Evolutionary conservation across 2,888 invertebrate genomes (phyloP).

Genomic region (Cryptosula pallasiana): DNA sequence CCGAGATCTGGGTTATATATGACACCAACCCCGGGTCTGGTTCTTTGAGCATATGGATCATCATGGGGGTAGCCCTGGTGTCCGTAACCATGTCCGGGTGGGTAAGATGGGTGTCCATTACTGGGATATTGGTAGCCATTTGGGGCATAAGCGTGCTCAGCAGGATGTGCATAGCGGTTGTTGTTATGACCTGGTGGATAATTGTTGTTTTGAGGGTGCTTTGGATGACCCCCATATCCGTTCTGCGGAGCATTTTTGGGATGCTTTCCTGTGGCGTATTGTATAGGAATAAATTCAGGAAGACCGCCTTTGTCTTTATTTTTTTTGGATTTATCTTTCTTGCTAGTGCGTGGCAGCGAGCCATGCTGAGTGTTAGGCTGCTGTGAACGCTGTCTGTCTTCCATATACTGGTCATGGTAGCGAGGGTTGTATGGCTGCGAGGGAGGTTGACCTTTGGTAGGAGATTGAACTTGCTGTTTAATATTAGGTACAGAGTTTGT

Average conservation of each 20-base stretch:
- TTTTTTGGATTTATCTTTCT: slow-evolving; percentile 14
- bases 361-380: neutral
- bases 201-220: slow-evolving; percentile 5
- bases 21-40: slow-evolving; percentile 18
- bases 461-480: slow-evolving; percentile 2
- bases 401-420: slow-evolving; percentile 20
- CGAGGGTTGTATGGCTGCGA: neutral
- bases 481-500: slow-evolving; percentile 21
- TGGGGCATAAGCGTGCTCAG: neutral
- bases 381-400: neutral
- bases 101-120: neutral
- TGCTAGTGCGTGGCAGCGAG: slow-evolving; percentile 10
- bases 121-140: slow-evolving; percentile 13
- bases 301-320: slow-evolving; percentile 2
- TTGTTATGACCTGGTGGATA: slow-evolving; percentile 8
- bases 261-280: slow-evolving; percentile 12
- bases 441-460: neutral
- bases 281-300: slow-evolving; percentile 22
- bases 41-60: neutral
- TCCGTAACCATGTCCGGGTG: neutral
- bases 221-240: neutral
- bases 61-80: neutral
- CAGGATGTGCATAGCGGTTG: neutral
- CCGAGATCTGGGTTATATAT: slow-evolving; percentile 21
- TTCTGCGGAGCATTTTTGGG: neutral